A percentile compares a stretch with the other conserved stretches of the same genome.
Evolutionary conservation across 2,113 vertebrate species (phyloP).

Genomic region (Sinocyclocheilus anophthalmus): DNA sequence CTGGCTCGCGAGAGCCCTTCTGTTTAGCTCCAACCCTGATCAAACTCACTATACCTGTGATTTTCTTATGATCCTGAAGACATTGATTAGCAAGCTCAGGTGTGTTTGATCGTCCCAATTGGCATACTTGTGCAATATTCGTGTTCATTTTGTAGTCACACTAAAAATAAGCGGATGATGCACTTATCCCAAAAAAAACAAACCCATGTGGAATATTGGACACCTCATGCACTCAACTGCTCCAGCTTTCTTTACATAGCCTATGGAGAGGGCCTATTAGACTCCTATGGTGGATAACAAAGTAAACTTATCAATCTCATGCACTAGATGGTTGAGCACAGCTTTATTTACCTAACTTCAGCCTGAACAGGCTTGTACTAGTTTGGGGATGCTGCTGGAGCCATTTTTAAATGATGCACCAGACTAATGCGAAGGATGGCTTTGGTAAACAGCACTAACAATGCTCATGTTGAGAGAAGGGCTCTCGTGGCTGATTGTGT

Average conservation of each 20-base stretch:
- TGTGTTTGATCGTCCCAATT: background rate
- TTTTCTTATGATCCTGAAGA: too few species aligned
- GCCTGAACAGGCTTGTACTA: background rate
- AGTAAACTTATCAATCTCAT: background rate
- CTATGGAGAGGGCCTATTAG: background rate
- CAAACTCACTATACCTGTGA: too few species aligned
- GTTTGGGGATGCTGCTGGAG: background rate
- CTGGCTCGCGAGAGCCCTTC: too few species aligned
- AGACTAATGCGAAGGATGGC: background rate
- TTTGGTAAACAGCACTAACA: slow-evolving; percentile 2
- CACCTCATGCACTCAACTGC: background rate
- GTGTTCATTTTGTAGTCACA: background rate
- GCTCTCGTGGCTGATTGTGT: background rate
- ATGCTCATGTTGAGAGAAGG: slow-evolving; percentile 17
- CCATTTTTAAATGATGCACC: background rate
- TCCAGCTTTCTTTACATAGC: background rate
- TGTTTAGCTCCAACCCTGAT: too few species aligned
- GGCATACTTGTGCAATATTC: too few species aligned
- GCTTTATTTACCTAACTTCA: background rate
- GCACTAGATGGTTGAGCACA: background rate
- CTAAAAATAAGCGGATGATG: background rate
- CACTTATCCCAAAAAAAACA: too few species aligned
- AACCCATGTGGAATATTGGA: background rate
- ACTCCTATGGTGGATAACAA: background rate
- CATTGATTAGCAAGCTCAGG: too few species aligned